Base-by-base conservation (phyloP, 2,113 vertebrate species). In the Osmerus eperlanus region DNA sequence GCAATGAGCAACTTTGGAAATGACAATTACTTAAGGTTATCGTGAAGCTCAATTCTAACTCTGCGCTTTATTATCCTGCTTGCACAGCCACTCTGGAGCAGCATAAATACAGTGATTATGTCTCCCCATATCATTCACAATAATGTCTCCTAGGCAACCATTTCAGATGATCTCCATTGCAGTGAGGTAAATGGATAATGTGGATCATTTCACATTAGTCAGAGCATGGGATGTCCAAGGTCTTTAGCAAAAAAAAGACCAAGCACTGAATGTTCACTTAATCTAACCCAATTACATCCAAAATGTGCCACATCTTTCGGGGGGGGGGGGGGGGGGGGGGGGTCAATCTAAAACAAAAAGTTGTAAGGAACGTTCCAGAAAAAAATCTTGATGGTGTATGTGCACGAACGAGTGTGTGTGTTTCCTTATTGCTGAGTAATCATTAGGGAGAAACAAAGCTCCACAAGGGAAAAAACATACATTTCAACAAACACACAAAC, bases 361-460 rank as follows among this genome's bases (percentile, higher is more conserved):
- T 68, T 28, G 55, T 14, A 68, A 58, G 59, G 59, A 71, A 62
- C 18, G 62, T 70, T 86, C 80, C 74, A 75, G 73, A 86, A 83
- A 75, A 88, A 76, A 84, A 79, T 83, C 75, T 71, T 82, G 70
- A 59, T 65, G 41, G 76, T 83, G 86, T 88, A 47, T 47, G 8
- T 41, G 36, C 36, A 9, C 8, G 36, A 41, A 41, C 36, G 36
- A 8, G 36, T 41, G 36, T 41, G 87, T 56, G 54, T 86, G 82
- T 87, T 85, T 86, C 79, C 85, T 84, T 79, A 78, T 82, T 84
- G 81, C 87, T 87, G 88, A 89, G 83, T 87, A 88, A 89, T 88
- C 86, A 90, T 88, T 87, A 88, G 88, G 85, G 85, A 82, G 86
- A 87, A 88, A 88, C 88, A 88, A 89, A 88, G 84, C 88, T 71